A percentile compares a stretch with the other conserved stretches of the same genome.
These are phyloP conservation scores for Paguma larvata DNA, from an alignment of 2,797 vertebrate species.

Conservation along the genomic window DNA sequence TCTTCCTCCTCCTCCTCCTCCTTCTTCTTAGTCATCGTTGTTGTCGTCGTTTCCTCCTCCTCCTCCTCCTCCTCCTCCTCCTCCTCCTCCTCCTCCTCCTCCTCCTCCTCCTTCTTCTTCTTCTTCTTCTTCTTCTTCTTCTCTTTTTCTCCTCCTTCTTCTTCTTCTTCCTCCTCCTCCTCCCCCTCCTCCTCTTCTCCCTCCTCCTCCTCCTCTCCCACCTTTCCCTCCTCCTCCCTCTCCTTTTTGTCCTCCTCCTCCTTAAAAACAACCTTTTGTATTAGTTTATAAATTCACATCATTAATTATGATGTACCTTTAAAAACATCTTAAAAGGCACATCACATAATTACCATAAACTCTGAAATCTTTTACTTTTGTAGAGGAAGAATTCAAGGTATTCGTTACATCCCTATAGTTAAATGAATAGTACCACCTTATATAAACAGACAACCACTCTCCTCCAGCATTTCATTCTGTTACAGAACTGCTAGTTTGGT, in stretches of 20 bases:
- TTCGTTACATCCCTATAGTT: background rate
- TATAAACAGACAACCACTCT: background rate
- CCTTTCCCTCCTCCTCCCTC: too few relatives aligned
- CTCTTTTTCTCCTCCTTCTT: too few relatives aligned
- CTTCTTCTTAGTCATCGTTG: too few relatives aligned
- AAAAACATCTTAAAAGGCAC: background rate
- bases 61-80: too few relatives aligned
- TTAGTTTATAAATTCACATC: background rate
- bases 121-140: background rate
- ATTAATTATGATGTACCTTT: background rate
- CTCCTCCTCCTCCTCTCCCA: too few relatives aligned
- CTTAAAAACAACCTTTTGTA: background rate
- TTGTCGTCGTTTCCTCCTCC: too few relatives aligned
- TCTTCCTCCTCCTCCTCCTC: too few relatives aligned
- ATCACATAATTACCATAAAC: background rate
- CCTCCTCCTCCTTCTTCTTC: too few relatives aligned
- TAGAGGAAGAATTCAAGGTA: background rate
- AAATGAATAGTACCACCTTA: background rate
- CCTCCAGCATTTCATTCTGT: background rate
- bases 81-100: too few relatives aligned
- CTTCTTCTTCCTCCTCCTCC: too few relatives aligned
- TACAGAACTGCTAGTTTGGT: background rate
- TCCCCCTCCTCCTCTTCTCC: too few relatives aligned
- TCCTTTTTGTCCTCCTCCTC: background rate
- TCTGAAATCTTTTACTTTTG: conserved; percentile 34